Base-by-base conservation (phyloP, 2,113 vertebrate species). In the Boulengeromyrus knoepffleri region DNA sequence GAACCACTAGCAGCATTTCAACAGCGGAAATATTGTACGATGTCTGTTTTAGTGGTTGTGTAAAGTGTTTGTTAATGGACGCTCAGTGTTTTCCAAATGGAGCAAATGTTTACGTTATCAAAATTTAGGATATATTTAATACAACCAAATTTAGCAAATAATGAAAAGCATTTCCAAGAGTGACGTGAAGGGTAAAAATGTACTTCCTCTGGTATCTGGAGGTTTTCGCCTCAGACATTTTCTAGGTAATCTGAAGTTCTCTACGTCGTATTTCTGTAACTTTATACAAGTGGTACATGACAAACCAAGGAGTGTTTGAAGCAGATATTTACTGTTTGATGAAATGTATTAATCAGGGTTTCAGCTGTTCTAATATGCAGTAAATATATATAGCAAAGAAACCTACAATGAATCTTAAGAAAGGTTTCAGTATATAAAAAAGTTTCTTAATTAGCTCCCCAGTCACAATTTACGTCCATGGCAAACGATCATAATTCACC, bases 1-100 rank as follows among this genome's bases (percentile, higher is more conserved):
- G 80, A 58, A 39, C 31, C 36, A 91, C 86, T 53, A 50, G 56
- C 58, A 91, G 83, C 88, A 77, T 93, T 92, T 80, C 90, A 90
- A 42, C 58, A 90, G 91, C 88, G 53, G 84, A 90, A 91, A 91
- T 94, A 92, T 91, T 93, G 90, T 92, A 92, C 90, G 92, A 91
- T 92, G 91, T 93, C 49, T 93, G 94, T 91, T 93, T 90, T 92
- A 89, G 93, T 91, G 89, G 91, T 89, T 92, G 90, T 93, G 90
- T 94, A 94, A 94, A 93, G 93, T 93, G 92, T 91, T 93, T 91
- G 92, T 93, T 88, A 89, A 93, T 89, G 87, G 92, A 93, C 92
- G 91, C 91, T 92, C 93, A 93, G 88, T 93, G 92, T 95, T 94
- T 91, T 93, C 95, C 93, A 93, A 95, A 95, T 85, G 93, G 92